Conservation (phyloP, 2,888 invertebrate species). For the Drosophila nr. fundita region DNA sequence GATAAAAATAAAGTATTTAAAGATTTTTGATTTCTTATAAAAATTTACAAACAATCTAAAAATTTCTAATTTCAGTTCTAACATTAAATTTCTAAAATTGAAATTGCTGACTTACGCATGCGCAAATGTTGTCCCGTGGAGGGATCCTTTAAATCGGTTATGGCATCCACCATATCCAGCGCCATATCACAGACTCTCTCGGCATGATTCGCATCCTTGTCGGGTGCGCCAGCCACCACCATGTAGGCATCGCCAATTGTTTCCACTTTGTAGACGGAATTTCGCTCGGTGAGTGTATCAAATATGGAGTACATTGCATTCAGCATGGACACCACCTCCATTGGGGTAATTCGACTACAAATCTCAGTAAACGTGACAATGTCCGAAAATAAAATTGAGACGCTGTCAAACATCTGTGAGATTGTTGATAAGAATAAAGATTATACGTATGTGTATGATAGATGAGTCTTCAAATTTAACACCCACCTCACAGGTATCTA, state of each 20-base stretch:
- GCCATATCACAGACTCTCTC: slow-evolving; percentile 98
- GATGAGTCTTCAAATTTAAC: background rate
- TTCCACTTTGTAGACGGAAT: slow-evolving; percentile 98
- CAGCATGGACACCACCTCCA: slow-evolving; percentile 99
- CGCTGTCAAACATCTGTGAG: slow-evolving; percentile 96
- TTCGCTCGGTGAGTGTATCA: slow-evolving; percentile 95
- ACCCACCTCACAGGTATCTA: slow-evolving; percentile 97
- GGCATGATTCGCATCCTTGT: slow-evolving; percentile 95
- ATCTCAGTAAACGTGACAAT: slow-evolving; percentile 99
- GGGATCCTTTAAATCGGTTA: slow-evolving; percentile 95
- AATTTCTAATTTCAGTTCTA: background rate
- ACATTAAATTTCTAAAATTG: background rate
- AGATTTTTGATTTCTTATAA: too few species aligned
- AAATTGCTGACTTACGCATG: slow-evolving; percentile 86
- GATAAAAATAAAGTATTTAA: too few species aligned
- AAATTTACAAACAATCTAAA: background rate
- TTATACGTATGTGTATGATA: background rate
- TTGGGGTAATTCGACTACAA: slow-evolving; percentile 97
- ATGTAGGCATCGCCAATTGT: slow-evolving; percentile 99
- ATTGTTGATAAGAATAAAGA: too few species aligned
- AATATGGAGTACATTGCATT: slow-evolving; percentile 99
- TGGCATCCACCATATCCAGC: slow-evolving; percentile 97
- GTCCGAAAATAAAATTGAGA: slow-evolving; percentile 98
- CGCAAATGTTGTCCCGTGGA: slow-evolving; percentile 94
- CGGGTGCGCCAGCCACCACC: slow-evolving; percentile 98